phyloP scores from a whole-genome alignment of 2,113 vertebrate species.

The Hippocampus guttulatus region DNA sequence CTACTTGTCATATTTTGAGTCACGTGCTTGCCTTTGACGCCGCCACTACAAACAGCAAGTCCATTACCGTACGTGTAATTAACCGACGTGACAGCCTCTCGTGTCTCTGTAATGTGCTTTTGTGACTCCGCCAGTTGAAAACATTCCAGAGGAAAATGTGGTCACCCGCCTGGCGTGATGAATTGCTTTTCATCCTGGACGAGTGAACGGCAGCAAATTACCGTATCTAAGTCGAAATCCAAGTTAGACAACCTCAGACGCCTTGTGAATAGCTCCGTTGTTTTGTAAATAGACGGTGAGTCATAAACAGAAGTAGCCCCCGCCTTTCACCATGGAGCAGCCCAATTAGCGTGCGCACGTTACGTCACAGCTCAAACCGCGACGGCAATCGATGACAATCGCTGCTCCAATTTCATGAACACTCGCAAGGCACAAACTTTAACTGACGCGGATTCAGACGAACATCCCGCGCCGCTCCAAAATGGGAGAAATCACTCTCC shows the following conservation, averaged over 20 bases:
- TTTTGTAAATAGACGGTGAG: constrained; percentile 38
- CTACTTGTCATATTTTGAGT: background rate
- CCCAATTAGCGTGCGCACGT: constrained; percentile 51
- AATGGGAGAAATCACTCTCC: constrained; percentile 17
- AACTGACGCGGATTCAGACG: constrained; percentile 26
- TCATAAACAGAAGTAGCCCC: constrained; percentile 38
- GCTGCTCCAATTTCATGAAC: constrained; percentile 59
- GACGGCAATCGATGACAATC: constrained; percentile 53
- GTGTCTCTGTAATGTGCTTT: background rate
- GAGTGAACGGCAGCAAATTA: background rate
- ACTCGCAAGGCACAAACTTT: constrained; percentile 22
- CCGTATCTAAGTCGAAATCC: background rate
- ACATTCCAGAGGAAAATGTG: background rate
- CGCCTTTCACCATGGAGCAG: constrained; percentile 33
- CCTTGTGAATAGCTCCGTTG: constrained; percentile 11
- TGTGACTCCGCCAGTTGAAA: background rate
- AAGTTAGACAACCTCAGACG: background rate
- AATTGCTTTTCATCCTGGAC: background rate
- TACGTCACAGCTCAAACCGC: constrained; percentile 53
- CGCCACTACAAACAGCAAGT: background rate
- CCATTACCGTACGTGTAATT: background rate
- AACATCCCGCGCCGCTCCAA: constrained; percentile 11
- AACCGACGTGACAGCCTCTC: background rate
- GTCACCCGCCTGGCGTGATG: background rate
- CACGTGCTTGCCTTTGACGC: background rate